Evolutionary conservation across 2,888 invertebrate genomes (phyloP).

Genomic region (Tholera decimalis): DNA sequence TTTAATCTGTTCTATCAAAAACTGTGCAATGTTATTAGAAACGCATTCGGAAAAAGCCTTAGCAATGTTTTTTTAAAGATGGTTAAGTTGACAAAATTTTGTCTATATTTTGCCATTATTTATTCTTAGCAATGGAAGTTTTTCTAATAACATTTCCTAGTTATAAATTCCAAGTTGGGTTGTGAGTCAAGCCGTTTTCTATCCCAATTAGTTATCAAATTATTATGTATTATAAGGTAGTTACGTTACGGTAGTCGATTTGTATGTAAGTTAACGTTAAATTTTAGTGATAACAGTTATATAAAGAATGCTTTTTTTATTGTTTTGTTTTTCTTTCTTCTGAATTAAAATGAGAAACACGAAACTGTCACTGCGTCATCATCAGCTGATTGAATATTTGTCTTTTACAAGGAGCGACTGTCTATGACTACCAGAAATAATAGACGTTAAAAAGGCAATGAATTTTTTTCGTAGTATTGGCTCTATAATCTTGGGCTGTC

Average conservation of each 20-base stretch:
- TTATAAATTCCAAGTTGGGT: slow-evolving; percentile 35
- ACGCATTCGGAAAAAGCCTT: background rate
- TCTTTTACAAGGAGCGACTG: background rate
- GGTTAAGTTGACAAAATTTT: background rate
- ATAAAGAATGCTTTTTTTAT: slow-evolving; percentile 44
- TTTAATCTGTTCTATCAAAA: background rate
- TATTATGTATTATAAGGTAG: slow-evolving; percentile 55
- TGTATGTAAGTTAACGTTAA: slow-evolving; percentile 51
- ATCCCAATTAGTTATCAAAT: slow-evolving; percentile 39
- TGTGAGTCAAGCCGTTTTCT: slow-evolving; percentile 36
- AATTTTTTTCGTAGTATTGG: background rate
- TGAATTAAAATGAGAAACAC: slow-evolving; percentile 26
- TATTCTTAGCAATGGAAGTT: background rate
- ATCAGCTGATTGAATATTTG: background rate
- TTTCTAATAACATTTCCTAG: slow-evolving; percentile 35
- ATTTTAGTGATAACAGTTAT: slow-evolving; percentile 53
- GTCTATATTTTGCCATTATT: background rate
- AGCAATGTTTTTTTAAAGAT: background rate
- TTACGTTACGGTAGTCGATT: slow-evolving; percentile 28
- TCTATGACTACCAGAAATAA: background rate
- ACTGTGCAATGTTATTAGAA: slow-evolving; percentile 35
- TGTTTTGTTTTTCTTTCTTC: slow-evolving; percentile 25
- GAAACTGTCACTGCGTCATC: too few species aligned
- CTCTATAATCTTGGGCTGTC: background rate
- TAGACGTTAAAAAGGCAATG: background rate